Percentiles rank a stretch among this genome's conserved stretches.
These are phyloP conservation scores for Nomada fucata DNA, from an alignment of 2,888 invertebrate species.

Conservation along the genomic window DNA sequence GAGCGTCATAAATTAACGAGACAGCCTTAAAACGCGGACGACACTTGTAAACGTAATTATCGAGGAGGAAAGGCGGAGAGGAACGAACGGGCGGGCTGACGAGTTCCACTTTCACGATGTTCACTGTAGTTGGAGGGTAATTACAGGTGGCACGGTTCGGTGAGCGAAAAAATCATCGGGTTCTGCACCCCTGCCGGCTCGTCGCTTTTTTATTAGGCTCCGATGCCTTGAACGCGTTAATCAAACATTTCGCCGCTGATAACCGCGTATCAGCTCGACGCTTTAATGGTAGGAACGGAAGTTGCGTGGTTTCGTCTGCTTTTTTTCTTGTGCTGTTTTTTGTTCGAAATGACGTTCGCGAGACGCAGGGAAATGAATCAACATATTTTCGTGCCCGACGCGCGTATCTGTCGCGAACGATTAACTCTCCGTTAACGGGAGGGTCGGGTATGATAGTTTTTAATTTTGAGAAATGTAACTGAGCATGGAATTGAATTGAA, in stretches of 20 bases:
- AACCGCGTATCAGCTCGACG: not conserved
- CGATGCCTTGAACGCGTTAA: constrained; percentile 15
- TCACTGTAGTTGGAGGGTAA: constrained; percentile 45
- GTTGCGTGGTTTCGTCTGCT: not conserved
- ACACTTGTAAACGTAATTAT: constrained; percentile 47
- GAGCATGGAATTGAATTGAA: too few relatives aligned
- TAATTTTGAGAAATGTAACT: too few relatives aligned
- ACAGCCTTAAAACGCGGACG: constrained; percentile 25
- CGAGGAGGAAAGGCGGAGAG: constrained; percentile 3
- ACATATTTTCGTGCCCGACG: too few relatives aligned
- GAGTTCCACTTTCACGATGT: constrained; percentile 54
- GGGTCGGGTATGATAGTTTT: too few relatives aligned
- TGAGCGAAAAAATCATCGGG: constrained; percentile 51
- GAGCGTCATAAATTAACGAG: constrained; percentile 23
- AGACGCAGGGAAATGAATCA: too few relatives aligned
- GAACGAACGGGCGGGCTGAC: constrained; percentile 3
- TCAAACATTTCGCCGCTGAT: constrained; percentile 8
- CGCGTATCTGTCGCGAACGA: too few relatives aligned
- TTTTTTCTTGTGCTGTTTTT: not conserved
- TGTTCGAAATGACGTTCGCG: not conserved
- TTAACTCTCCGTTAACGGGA: too few relatives aligned
- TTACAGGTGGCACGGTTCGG: constrained; percentile 53
- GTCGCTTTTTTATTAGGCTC: constrained; percentile 13
- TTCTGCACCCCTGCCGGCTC: constrained; percentile 11
- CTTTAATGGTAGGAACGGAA: not conserved